Conservation (phyloP, 2,888 invertebrate species). For the Tachystola acroxantha region DNA sequence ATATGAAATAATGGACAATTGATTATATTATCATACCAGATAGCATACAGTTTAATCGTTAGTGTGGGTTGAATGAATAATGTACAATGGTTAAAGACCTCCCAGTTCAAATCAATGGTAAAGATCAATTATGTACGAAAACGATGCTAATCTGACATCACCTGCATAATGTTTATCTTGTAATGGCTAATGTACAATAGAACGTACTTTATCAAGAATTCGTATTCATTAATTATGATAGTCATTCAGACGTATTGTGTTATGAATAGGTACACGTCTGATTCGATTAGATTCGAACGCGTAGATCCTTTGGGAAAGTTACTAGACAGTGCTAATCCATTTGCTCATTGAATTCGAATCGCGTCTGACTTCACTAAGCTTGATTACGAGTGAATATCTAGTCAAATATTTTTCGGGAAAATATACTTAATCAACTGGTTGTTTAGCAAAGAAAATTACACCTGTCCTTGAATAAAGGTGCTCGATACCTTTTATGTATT, state of each 20-base stretch:
- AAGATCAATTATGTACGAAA: neutral
- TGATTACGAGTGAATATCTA: neutral
- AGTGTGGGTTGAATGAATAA: constrained; percentile 33
- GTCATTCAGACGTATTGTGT: too few species aligned
- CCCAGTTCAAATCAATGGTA: constrained; percentile 9
- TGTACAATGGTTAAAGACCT: constrained; percentile 11
- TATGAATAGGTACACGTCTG: too few species aligned
- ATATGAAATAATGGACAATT: constrained; percentile 26
- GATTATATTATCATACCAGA: constrained; percentile 25
- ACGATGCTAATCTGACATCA: too few species aligned
- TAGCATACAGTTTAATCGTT: constrained; percentile 19
- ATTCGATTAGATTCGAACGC: too few species aligned
- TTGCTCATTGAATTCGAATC: neutral
- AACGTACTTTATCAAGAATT: too few species aligned
- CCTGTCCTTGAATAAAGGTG: too few species aligned
- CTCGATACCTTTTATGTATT: too few species aligned
- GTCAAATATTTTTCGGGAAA: too few species aligned
- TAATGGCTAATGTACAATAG: too few species aligned
- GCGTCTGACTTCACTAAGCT: neutral
- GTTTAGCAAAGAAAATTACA: neutral
- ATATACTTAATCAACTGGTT: neutral
- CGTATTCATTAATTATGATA: too few species aligned
- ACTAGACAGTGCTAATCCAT: constrained; percentile 4
- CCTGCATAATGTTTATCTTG: too few species aligned
- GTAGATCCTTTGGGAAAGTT: neutral